Conservation (phyloP, 2,888 invertebrate species). For the Tupiocoris notatus region DNA sequence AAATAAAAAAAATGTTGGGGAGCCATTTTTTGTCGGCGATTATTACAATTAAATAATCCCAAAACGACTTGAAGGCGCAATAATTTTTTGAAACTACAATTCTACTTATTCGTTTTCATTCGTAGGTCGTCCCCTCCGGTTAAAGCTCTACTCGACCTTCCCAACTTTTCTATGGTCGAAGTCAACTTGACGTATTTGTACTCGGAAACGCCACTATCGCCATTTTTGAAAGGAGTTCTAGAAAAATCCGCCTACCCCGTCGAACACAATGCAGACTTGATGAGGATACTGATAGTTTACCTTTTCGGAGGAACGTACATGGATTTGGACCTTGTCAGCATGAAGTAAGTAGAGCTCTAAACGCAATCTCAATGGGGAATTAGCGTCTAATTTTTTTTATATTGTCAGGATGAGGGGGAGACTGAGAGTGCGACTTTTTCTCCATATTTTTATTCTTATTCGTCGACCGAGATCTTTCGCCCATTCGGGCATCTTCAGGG, state of each 20-base stretch:
- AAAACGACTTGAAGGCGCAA: neutral
- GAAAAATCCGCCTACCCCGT: slow-evolving; percentile 38
- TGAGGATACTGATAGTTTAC: slow-evolving; percentile 43
- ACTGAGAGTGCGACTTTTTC: too few species aligned
- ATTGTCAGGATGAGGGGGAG: too few species aligned
- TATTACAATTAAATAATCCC: neutral
- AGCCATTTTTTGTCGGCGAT: neutral
- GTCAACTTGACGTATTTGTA: slow-evolving; percentile 10
- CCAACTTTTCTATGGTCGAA: slow-evolving; percentile 8
- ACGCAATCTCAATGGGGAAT: neutral
- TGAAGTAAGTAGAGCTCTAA: slow-evolving; percentile 35
- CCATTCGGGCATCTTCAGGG: too few species aligned
- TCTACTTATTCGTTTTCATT: neutral
- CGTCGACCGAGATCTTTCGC: too few species aligned
- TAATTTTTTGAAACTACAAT: neutral
- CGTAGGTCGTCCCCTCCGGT: neutral
- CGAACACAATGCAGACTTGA: slow-evolving; percentile 44
- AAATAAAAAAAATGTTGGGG: neutral
- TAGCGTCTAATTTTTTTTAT: neutral
- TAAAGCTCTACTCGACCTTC: slow-evolving; percentile 24
- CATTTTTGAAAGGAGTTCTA: slow-evolving; percentile 15
- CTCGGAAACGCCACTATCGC: neutral
- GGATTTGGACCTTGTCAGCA: slow-evolving; percentile 45
- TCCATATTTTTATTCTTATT: too few species aligned
- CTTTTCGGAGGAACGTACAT: slow-evolving; percentile 46